Conservation (phyloP, 1,140 invertebrate species). For the Manduca sexta region DNA sequence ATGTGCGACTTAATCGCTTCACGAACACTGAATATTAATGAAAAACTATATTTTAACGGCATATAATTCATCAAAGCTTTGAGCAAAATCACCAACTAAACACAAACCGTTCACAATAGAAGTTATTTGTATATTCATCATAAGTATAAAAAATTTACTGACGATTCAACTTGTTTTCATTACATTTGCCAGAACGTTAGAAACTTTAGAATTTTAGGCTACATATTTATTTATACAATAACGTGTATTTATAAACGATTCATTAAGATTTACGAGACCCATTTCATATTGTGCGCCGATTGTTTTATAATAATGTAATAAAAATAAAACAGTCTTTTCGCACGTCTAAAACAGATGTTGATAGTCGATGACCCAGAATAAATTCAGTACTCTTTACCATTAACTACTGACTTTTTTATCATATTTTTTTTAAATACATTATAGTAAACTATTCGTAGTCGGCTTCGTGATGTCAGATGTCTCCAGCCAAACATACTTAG, state of each 20-base stretch:
- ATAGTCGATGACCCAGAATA: no score
- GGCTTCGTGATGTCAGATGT: no score
- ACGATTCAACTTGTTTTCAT: constrained; percentile 35
- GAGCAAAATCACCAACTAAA: constrained; percentile 43
- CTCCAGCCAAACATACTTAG: no score
- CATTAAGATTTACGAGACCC: constrained; percentile 31
- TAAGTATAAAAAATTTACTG: constrained; percentile 48
- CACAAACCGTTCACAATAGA: constrained; percentile 32
- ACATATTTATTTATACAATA: constrained; percentile 41
- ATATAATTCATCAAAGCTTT: constrained; percentile 40
- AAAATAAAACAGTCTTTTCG: no score
- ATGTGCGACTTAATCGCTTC: constrained; percentile 9
- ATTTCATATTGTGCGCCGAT: constrained; percentile 14
- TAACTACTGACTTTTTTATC: no score
- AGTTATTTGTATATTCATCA: constrained; percentile 32
- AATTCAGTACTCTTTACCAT: no score
- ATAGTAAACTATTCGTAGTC: no score
- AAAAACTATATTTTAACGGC: background rate
- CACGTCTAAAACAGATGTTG: no score
- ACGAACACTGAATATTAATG: constrained; percentile 18
- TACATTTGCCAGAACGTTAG: constrained; percentile 36
- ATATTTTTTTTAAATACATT: no score
- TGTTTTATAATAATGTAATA: no score
- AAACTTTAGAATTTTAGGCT: constrained; percentile 46
- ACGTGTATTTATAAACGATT: constrained; percentile 39